phyloP scores from a whole-genome alignment of 2,888 invertebrate species.

The Disparrhopalites patrizii region DNA sequence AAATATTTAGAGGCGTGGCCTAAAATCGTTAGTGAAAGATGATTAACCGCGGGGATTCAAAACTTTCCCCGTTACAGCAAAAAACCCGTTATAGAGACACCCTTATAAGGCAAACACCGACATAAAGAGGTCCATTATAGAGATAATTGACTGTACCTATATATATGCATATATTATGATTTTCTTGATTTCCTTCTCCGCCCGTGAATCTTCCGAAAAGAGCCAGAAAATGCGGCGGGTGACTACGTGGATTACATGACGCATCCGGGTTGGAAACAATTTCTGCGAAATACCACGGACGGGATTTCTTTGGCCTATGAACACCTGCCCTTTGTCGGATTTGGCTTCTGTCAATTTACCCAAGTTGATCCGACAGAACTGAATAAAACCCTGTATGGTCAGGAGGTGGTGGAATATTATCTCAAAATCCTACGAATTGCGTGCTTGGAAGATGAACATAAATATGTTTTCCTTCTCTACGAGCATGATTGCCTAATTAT shows the following conservation, averaged over 20 bases:
- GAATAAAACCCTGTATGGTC: neutral
- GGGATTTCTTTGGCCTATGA: neutral
- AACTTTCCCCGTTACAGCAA: too few species aligned
- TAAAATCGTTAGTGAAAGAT: too few species aligned
- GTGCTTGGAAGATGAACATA: neutral
- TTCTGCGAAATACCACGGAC: neutral
- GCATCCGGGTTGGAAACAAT: constrained; percentile 6
- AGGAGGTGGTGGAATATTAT: neutral
- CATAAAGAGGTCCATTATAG: too few species aligned
- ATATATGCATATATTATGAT: too few species aligned
- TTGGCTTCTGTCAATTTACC: neutral
- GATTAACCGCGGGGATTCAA: too few species aligned
- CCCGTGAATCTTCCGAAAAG: too few species aligned
- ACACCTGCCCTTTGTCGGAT: neutral
- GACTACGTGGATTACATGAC: neutral
- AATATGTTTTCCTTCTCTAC: neutral
- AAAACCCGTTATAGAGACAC: too few species aligned
- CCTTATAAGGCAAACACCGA: too few species aligned
- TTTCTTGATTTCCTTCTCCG: too few species aligned
- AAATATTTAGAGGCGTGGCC: too few species aligned
- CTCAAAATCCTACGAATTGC: neutral
- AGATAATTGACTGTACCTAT: too few species aligned
- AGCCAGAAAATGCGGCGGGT: too few species aligned
- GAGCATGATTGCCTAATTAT: neutral
- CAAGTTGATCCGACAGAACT: neutral